Evolutionary conservation across 1,140 invertebrate species (phyloP), one percentile per base, ranked within the genome.

Genomic region (Neuroterus valhalla): DNA sequence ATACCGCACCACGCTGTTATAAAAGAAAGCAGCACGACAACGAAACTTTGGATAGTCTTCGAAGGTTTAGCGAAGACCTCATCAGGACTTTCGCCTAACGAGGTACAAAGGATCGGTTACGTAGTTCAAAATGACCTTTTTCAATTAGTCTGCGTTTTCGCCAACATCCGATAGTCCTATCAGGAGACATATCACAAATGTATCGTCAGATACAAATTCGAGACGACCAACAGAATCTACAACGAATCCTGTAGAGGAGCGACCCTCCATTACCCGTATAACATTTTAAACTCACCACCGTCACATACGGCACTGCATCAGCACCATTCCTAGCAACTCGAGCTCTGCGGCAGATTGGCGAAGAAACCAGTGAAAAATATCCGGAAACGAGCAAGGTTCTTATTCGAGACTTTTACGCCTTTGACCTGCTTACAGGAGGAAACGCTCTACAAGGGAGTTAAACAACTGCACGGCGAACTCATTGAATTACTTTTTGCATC

Each of bases 331-430:
- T 76, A 2, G 76, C 72, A 11, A 78, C 66, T 12, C 26, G 69
- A 31, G 52, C 50, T 1, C 11, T 74, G 12, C 46, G 48, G 3
- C n/a, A 74, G 48, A 31, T 78, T 1, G 76, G 68, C 1, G 50
- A 71, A 2, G 72, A 74, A 11, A 50, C 71, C n/a, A 12, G 12
- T 8, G 17, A 66, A 14, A 12, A 68, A 46, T 74, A 44, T 72
- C 76, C 72, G 2, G 6, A 2, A 0, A 69, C 72, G 3, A 50
- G 68, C 6, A 46, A 21, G 26, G 21, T 72, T 44, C 31, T 88
- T 23, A 67, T 79, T 73, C 76, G 70, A 12, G 84, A 88, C 73
- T 81, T 88, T 19, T 89, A 89, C 69, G 86, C 91, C 5, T 90
- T 91, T 75, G 88, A 83, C 44, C 10, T 78, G 0, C 46, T 79